Evolutionary conservation across 2,888 invertebrate genomes (phyloP).

Genomic region (Agrotis puta): DNA sequence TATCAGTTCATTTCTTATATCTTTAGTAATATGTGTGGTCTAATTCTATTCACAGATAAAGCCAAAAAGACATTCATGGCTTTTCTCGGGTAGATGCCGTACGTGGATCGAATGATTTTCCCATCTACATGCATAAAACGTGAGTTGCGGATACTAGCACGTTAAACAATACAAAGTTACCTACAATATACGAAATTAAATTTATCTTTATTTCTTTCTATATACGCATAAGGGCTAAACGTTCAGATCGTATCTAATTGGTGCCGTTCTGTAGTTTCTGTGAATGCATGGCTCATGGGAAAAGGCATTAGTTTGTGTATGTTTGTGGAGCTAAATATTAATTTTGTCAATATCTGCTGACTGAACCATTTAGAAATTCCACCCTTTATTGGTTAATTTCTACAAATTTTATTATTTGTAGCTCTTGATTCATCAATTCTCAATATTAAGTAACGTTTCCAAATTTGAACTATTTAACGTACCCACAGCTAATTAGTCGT

Average conservation of each 20-base stretch:
- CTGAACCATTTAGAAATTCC: background rate
- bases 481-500: constrained; percentile 13
- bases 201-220: too few species aligned
- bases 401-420: background rate
- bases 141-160: too few species aligned
- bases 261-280: background rate
- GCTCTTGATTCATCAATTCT: background rate
- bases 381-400: too few species aligned
- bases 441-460: background rate
- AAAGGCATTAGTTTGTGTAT: background rate
- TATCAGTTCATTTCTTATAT: constrained; percentile 1
- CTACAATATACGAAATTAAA: too few species aligned
- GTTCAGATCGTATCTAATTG: background rate
- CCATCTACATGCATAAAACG: too few species aligned
- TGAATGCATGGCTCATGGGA: background rate
- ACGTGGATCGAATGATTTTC: too few species aligned
- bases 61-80: too few species aligned
- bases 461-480: constrained; percentile 2
- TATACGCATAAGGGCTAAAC: background rate
- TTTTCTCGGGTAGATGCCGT: too few species aligned
- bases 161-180: too few species aligned
- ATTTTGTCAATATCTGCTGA: background rate
- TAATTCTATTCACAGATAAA: background rate
- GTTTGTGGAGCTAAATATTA: background rate
- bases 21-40: background rate